phyloP scores from a whole-genome alignment of 2,113 vertebrate species.

The Pipa parva region DNA sequence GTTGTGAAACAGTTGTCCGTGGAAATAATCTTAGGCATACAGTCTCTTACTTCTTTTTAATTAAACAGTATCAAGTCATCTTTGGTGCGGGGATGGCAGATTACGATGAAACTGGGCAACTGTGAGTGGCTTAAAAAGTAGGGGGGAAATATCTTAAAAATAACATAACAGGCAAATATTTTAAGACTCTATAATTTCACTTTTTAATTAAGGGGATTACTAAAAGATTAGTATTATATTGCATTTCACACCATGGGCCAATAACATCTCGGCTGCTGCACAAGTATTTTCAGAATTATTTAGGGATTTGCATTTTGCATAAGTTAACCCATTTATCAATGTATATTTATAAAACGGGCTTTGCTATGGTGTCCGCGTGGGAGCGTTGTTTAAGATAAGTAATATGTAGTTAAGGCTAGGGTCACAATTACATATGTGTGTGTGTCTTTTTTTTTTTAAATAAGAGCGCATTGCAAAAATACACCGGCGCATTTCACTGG shows the following conservation, averaged over 20 bases:
- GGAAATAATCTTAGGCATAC: slow-evolving; percentile 18
- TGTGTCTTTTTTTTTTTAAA: too few species aligned
- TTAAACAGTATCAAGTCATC: slow-evolving; percentile 34
- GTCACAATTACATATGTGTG: too few species aligned
- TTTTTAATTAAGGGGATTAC: slow-evolving; percentile 42
- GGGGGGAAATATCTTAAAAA: slow-evolving; percentile 11
- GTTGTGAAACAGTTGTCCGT: slow-evolving; percentile 19
- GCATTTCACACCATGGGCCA: slow-evolving; percentile 36
- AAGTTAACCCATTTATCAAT: slow-evolving; percentile 13
- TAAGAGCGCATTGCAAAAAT: too few species aligned
- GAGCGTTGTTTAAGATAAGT: too few species aligned
- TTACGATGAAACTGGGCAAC: slow-evolving; percentile 31
- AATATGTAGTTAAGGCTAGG: too few species aligned
- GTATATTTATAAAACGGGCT: too few species aligned
- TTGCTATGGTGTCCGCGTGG: too few species aligned
- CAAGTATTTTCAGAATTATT: slow-evolving; percentile 34
- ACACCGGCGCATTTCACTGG: too few species aligned
- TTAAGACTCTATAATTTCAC: slow-evolving; percentile 42
- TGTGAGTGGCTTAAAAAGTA: slow-evolving; percentile 29
- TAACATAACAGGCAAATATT: slow-evolving; percentile 33
- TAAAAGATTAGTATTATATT: slow-evolving; percentile 42
- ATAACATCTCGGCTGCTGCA: slow-evolving; percentile 24
- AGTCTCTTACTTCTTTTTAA: slow-evolving; percentile 23
- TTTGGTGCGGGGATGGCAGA: slow-evolving; percentile 12
- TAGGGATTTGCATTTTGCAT: slow-evolving; percentile 19